Evolutionary conservation across 53 echinoderm and acorn worm species (phyloP).

Genomic region (Zoroaster sp.): DNA sequence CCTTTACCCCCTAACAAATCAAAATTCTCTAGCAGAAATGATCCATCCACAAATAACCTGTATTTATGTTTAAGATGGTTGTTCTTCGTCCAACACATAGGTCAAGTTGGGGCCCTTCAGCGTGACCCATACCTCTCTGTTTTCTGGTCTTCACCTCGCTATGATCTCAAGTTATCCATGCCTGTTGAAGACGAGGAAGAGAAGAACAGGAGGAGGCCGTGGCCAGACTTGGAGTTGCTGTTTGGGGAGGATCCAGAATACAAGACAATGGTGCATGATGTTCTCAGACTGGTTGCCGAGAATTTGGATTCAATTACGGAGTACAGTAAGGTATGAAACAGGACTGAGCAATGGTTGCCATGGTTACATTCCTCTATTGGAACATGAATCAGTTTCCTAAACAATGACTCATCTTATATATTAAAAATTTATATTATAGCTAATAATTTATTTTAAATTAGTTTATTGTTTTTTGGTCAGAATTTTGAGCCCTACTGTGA

Average conservation of each 20-base stretch:
- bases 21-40: too few relatives aligned
- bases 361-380: not conserved
- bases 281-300: constrained; percentile 59
- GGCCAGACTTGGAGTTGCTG: constrained; percentile 95
- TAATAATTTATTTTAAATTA: not conserved
- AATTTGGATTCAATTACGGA: constrained; percentile 75
- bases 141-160: constrained; percentile 96
- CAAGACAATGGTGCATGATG: constrained; percentile 64
- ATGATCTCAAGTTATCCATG: constrained; percentile 88
- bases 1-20: too few relatives aligned
- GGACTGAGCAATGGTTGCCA: too few relatives aligned
- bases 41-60: too few relatives aligned
- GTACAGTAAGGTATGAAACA: constrained; percentile 78
- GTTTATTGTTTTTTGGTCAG: constrained; percentile 16
- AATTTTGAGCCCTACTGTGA: constrained; percentile 89
- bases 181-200: constrained; percentile 55
- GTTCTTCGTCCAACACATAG: not conserved
- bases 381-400: too few relatives aligned
- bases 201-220: constrained; percentile 54
- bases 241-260: constrained; percentile 95
- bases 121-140: constrained; percentile 90
- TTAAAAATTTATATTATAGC: too few relatives aligned
- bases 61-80: too few relatives aligned
- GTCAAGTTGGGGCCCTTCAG: constrained; percentile 72
- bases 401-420: too few relatives aligned